Evolutionary conservation across 1,140 invertebrate species (phyloP).

Genomic region (Cephus cinctus): DNA sequence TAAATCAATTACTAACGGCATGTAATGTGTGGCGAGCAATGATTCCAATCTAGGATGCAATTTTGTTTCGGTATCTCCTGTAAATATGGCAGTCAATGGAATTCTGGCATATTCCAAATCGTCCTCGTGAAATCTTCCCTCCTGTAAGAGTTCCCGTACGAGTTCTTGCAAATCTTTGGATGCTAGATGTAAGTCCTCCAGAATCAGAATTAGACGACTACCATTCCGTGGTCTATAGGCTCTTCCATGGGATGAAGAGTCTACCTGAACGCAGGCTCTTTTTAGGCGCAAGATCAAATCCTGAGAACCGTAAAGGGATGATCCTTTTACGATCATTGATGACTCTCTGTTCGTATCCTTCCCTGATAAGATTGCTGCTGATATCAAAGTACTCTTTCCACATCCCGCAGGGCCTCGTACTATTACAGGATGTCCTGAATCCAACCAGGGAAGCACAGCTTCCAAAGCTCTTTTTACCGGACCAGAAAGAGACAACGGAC

Average conservation of each 20-base stretch:
- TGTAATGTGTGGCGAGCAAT: constrained; percentile 38
- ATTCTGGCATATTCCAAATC: constrained; percentile 50
- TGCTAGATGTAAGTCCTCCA: constrained; percentile 48
- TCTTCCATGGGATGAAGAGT: constrained; percentile 44
- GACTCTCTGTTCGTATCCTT: constrained; percentile 31
- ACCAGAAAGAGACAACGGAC: constrained; percentile 37
- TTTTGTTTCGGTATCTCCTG: constrained; percentile 37
- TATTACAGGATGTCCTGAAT: constrained; percentile 35
- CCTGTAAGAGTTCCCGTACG: constrained; percentile 44
- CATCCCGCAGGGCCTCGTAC: constrained; percentile 43
- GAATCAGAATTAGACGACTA: constrained; percentile 36
- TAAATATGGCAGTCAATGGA: constrained; percentile 42
- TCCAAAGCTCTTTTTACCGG: constrained; percentile 35
- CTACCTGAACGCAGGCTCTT: constrained; percentile 43
- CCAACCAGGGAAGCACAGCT: constrained; percentile 43
- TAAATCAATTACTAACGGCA: constrained; percentile 27
- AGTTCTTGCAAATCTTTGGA: constrained; percentile 47
- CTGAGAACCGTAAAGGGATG: constrained; percentile 43
- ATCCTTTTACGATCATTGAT: constrained; percentile 35
- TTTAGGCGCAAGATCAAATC: constrained; percentile 44
- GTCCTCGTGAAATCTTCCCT: constrained; percentile 50
- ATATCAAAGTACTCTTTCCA: constrained; percentile 46
- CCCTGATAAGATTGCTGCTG: constrained; percentile 30
- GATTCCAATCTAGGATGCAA: constrained; percentile 48
- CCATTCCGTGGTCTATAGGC: constrained; percentile 46